Conservation (phyloP, 2,888 invertebrate genomes). For the Meiosimyza decipiens region DNA sequence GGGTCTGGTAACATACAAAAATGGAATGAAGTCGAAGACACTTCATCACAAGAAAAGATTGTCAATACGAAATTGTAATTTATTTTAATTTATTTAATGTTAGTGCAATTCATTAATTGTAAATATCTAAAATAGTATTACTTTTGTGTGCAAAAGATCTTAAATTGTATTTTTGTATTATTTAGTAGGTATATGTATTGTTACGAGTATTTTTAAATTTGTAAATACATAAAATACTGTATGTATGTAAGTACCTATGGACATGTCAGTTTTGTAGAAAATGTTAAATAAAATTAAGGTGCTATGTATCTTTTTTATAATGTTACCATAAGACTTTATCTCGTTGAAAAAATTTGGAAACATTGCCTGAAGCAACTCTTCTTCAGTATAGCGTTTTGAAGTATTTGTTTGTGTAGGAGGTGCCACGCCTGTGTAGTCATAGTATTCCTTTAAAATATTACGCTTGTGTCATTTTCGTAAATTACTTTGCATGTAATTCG, state of each 20-base stretch:
- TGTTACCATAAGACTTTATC: background rate
- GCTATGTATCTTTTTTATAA: no score
- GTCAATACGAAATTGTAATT: constrained; percentile 60
- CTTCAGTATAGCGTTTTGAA: no score
- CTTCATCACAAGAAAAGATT: constrained; percentile 54
- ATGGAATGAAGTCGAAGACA: constrained; percentile 72
- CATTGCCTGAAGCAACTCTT: no score
- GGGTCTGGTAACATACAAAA: constrained; percentile 78
- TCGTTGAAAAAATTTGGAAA: no score
- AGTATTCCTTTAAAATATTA: no score
- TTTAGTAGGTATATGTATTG: background rate
- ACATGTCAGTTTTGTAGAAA: constrained; percentile 3
- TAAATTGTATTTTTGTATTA: background rate
- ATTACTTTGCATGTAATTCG: no score
- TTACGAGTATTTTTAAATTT: background rate
- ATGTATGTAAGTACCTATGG: no score
- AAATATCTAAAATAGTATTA: constrained; percentile 20
- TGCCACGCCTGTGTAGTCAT: no score
- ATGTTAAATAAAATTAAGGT: constrained; percentile 3
- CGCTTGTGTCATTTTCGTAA: no score
- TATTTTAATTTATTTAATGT: background rate
- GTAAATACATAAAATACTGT: no score
- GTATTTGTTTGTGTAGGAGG: no score
- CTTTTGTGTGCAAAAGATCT: background rate
- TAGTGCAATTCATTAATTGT: background rate